Base-by-base conservation (phyloP, 2,797 vertebrate species). In the Micrastur ruficollis region DNA sequence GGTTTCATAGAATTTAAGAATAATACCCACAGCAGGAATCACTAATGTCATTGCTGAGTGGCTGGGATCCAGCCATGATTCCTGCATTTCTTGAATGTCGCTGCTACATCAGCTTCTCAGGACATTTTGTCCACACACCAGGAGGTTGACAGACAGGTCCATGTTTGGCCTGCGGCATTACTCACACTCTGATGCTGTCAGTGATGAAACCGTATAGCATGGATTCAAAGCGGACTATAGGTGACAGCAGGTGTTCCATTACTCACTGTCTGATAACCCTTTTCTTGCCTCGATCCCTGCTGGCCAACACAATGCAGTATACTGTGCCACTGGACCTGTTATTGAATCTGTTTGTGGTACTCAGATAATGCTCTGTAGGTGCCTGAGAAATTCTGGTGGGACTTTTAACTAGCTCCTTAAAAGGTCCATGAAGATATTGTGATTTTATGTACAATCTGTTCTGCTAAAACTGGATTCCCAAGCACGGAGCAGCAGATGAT, bases 181-280 rank as follows among this genome's bases (percentile, higher is more conserved):
- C 90, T 92, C 88, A 96, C 92, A 73, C 71, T 56, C 89, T 90
- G 89, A 67, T 93, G 82, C 94, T 95, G 93, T 97, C 75, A 84
- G 72, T 95, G 96, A 79, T 97, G 96, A 97, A 98, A 97, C 85
- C 84, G 86, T 96, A 96, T 95, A 95, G 97, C 90, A 38, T 27
- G 89, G 86, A 80, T 93, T 95, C 81, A 81, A 15, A 75, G 79
- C 22, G 46, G 91, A 80, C 96, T 89, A 47, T 96, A 95, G 93
- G 93, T 95, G 97, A 97, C 93, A 94, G 95, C 94, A 96, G 96
- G 85, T 91, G 90, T 97, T 93, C 91, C 63, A 90, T 97, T 97
- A 94, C 83, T 97, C 93, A 96, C 95, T 96, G 86, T 96, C 97
- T 97, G 94, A 91, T 97, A 95, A 96, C 88, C 81, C 89, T 96